A percentile compares a stretch with the other conserved stretches of the same genome.
Evolutionary conservation across 2,888 invertebrate genomes (phyloP).

Genomic region (Trilocha varians): DNA sequence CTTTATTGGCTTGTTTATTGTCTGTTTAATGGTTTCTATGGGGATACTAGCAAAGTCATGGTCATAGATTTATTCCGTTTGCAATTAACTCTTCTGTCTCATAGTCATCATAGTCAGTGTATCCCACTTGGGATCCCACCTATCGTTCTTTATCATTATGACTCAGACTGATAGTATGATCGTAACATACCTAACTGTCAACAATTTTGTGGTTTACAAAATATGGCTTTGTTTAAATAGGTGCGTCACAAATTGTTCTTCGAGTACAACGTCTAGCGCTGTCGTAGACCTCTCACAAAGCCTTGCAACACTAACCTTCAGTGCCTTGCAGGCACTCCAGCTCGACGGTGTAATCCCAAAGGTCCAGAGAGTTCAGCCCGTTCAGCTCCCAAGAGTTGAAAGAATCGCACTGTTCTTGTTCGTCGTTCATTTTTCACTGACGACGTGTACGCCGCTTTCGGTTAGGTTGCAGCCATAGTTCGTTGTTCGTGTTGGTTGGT

Average conservation of each 20-base stretch:
- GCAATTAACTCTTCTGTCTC: too few relatives aligned
- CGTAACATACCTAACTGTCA: slow-evolving; percentile 7
- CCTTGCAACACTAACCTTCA: slow-evolving; percentile 77
- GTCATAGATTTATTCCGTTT: too few relatives aligned
- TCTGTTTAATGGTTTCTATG: too few relatives aligned
- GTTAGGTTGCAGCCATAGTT: slow-evolving; percentile 41
- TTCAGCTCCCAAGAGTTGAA: slow-evolving; percentile 69
- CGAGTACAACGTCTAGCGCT: slow-evolving; percentile 14
- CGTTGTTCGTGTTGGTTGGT: slow-evolving; percentile 22
- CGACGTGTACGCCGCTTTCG: slow-evolving; percentile 23
- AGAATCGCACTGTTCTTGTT: slow-evolving; percentile 58
- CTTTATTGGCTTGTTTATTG: too few relatives aligned
- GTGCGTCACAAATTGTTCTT: too few relatives aligned
- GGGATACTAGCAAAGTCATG: too few relatives aligned
- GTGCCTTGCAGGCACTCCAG: slow-evolving; percentile 84
- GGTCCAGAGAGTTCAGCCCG: slow-evolving; percentile 81
- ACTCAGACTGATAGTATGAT: slow-evolving; percentile 5
- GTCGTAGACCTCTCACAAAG: slow-evolving; percentile 38
- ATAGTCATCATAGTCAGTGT: too few relatives aligned
- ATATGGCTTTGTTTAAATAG: slow-evolving; percentile 20
- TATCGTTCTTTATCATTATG: too few relatives aligned
- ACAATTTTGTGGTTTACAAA: slow-evolving; percentile 36
- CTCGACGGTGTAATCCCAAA: slow-evolving; percentile 90
- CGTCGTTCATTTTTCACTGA: slow-evolving; percentile 62
- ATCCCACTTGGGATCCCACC: too few relatives aligned